Evolutionary conservation across 2,113 vertebrate species (phyloP).

Genomic region (Oreochromis tanganicae): DNA sequence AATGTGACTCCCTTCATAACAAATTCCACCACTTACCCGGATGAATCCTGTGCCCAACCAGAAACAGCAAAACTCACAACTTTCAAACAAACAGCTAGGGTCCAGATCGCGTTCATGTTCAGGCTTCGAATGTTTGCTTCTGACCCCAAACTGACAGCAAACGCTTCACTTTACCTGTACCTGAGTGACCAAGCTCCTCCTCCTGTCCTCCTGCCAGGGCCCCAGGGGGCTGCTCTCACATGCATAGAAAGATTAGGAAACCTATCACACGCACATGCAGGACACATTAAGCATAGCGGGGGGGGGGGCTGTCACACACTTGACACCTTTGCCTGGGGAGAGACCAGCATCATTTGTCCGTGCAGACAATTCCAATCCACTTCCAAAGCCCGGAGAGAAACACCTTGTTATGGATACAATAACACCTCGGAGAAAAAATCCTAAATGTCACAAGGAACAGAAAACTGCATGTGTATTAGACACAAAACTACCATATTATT

Average conservation of each 20-base stretch:
- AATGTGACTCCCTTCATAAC: neutral
- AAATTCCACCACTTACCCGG: neutral
- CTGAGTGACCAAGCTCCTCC: constrained; percentile 10
- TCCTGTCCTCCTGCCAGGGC: neutral
- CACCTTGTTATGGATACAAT: too few species aligned
- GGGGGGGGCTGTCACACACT: neutral
- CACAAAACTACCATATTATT: neutral
- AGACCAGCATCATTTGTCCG: neutral
- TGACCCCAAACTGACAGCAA: neutral
- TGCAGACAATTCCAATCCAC: constrained; percentile 21
- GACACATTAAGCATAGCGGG: neutral
- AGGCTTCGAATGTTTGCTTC: neutral
- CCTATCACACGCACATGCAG: neutral
- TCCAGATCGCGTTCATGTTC: constrained; percentile 37
- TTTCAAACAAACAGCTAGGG: constrained; percentile 11
- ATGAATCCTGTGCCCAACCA: neutral
- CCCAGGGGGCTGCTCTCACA: neutral
- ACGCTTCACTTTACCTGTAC: neutral
- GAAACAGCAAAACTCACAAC: neutral
- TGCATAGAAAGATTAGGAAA: neutral
- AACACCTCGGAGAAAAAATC: neutral
- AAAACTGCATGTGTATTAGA: neutral
- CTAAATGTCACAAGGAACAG: neutral
- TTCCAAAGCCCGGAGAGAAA: neutral
- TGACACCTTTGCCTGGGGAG: constrained; percentile 21